Conservation (phyloP, 53 echinoderm and acorn worm genomes). For the Paracentrotus lividus region DNA sequence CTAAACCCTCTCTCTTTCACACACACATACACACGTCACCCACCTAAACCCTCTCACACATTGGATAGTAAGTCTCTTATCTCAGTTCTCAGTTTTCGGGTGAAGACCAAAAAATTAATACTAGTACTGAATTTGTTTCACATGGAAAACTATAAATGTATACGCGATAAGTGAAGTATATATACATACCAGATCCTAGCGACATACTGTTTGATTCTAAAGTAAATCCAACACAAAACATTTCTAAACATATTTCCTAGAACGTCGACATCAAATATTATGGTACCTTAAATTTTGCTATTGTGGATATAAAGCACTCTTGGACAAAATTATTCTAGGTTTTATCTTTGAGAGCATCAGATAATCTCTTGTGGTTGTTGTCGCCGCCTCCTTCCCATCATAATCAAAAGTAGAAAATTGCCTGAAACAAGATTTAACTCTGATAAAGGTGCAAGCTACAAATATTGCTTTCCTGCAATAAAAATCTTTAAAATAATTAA, state of each 20-base stretch:
- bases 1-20: too few species aligned
- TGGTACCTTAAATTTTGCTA: background rate
- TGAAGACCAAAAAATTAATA: too few species aligned
- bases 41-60: too few species aligned
- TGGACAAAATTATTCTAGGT: background rate
- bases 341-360: background rate
- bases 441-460: constrained; percentile 1
- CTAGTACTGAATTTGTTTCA: too few species aligned
- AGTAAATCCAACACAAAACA: background rate
- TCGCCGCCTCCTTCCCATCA: background rate
- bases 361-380: constrained; percentile 12
- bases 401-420: background rate
- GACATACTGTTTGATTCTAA: background rate
- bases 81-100: too few species aligned
- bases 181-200: background rate
- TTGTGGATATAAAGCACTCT: background rate
- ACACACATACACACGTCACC: too few species aligned
- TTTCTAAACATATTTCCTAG: background rate
- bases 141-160: background rate
- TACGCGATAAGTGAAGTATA: too few species aligned
- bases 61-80: too few species aligned
- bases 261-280: background rate
- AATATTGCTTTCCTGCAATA: constrained; percentile 12
- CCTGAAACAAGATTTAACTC: background rate
- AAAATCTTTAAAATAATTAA: background rate